phyloP scores from a whole-genome alignment of 2,888 invertebrate species.

The Teleiodes luculella region DNA sequence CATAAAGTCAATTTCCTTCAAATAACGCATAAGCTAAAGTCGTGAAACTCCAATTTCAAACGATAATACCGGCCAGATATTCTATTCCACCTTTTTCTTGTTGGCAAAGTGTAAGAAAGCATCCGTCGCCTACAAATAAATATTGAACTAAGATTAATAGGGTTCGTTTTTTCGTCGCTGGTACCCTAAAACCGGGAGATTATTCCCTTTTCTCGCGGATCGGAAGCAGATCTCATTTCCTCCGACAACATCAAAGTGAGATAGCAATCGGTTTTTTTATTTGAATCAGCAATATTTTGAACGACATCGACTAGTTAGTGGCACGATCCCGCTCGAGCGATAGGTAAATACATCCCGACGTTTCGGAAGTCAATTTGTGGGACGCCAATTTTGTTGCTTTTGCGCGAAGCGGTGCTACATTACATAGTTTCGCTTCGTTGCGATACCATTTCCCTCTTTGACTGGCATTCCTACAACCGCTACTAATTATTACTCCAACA shows the following conservation, averaged over 20 bases:
- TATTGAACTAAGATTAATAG: slow-evolving; percentile 52
- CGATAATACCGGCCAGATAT: slow-evolving; percentile 1
- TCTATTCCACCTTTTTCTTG: background rate
- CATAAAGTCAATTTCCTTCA: slow-evolving; percentile 1
- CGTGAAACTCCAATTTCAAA: slow-evolving; percentile 7
- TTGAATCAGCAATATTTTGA: slow-evolving; percentile 72
- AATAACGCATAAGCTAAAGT: slow-evolving; percentile 3
- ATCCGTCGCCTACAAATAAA: slow-evolving; percentile 37
- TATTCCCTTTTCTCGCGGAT: slow-evolving; percentile 72
- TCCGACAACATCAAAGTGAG: slow-evolving; percentile 77
- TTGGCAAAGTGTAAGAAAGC: no score
- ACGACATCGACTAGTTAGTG: slow-evolving; percentile 58
- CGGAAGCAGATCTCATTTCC: slow-evolving; percentile 77
- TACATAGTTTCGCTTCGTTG: background rate
- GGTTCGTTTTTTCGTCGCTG: slow-evolving; percentile 45
- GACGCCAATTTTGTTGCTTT: slow-evolving; percentile 11
- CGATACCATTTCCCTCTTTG: background rate
- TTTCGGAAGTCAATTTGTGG: slow-evolving; percentile 13
- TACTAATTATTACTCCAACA: background rate
- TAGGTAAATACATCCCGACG: slow-evolving; percentile 15
- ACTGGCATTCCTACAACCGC: background rate
- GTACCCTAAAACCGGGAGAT: slow-evolving; percentile 67
- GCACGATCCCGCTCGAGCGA: slow-evolving; percentile 22
- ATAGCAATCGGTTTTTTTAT: slow-evolving; percentile 75
- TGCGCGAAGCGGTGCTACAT: background rate